Conservation (phyloP, 2,797 vertebrate genomes). For the Dermochelys coriacea region DNA sequence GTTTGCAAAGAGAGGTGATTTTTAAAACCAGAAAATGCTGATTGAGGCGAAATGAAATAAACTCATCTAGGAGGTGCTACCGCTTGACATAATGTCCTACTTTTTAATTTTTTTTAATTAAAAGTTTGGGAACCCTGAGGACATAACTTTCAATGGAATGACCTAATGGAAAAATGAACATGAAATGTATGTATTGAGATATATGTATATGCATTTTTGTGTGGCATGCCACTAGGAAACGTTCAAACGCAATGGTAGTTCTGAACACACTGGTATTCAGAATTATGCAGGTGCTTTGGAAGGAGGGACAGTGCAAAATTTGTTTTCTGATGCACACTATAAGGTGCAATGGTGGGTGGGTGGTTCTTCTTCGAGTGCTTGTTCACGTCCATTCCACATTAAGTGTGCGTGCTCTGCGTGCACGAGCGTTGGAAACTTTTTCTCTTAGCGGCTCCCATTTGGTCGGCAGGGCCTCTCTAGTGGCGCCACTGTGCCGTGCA, state of each 20-base stretch:
- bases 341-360: not conserved
- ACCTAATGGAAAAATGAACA: not conserved
- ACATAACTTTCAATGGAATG: fast-evolving
- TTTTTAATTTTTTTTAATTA: slow-evolving; percentile 21
- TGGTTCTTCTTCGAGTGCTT: not conserved
- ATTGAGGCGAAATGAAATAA: not conserved
- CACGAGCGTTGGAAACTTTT: too few species aligned
- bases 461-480: too few species aligned
- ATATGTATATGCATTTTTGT: not conserved
- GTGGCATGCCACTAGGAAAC: not conserved
- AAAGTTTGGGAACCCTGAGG: not conserved
- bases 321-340: not conserved
- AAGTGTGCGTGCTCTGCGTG: too few species aligned
- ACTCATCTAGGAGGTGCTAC: not conserved
- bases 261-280: not conserved
- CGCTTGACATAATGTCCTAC: not conserved
- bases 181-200: not conserved
- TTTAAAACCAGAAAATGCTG: not conserved
- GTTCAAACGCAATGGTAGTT: not conserved
- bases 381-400: too few species aligned
- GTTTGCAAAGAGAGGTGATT: not conserved
- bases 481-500: too few species aligned
- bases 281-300: not conserved
- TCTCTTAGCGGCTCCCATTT: too few species aligned
- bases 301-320: not conserved